Conservation (phyloP, 2,797 vertebrate genomes). For the Myotis vivesi region DNA sequence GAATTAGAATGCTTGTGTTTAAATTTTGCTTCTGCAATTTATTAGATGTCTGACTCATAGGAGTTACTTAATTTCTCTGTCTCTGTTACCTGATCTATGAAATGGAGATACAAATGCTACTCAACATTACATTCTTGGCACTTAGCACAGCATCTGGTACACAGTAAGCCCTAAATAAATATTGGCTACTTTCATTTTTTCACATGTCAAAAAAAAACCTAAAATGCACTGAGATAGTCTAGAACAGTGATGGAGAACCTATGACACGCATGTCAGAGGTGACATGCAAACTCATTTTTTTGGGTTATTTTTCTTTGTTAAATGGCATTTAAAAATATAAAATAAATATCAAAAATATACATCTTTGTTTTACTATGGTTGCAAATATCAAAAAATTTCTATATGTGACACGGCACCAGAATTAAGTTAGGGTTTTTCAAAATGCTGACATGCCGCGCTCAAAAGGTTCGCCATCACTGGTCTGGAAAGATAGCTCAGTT, state of each 20-base stretch:
- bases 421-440: too few species aligned
- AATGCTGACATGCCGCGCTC: too few species aligned
- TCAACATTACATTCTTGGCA: not conserved
- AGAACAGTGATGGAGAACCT: not conserved
- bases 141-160: not conserved
- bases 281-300: too few species aligned
- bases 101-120: not conserved
- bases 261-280: too few species aligned
- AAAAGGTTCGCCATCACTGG: too few species aligned
- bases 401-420: too few species aligned
- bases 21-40: not conserved
- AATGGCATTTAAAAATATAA: too few species aligned
- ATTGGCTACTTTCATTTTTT: not conserved
- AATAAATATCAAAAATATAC: too few species aligned
- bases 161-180: not conserved
- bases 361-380: too few species aligned
- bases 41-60: not conserved
- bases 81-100: not conserved
- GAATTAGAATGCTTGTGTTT: not conserved
- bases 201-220: conserved; percentile 9
- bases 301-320: too few species aligned
- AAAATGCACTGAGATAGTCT: not conserved
- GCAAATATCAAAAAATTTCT: too few species aligned
- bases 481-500: not conserved
- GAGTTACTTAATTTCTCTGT: not conserved